phyloP scores from a whole-genome alignment of 1,140 invertebrate genomes.

The Xylocopa sonorina region DNA sequence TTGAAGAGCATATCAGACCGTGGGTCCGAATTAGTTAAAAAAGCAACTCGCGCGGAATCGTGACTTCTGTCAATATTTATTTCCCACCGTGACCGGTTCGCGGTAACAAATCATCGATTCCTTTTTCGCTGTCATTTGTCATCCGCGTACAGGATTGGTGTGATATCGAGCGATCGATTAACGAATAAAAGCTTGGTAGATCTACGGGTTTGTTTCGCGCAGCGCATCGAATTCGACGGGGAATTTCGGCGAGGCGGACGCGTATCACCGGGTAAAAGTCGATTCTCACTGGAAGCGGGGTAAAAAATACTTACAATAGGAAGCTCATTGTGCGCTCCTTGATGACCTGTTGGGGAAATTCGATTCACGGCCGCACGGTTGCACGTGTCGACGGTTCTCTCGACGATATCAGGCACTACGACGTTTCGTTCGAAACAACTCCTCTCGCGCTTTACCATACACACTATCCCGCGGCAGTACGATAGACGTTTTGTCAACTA shows the following conservation, averaged over 20 bases:
- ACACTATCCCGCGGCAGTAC: conserved; percentile 22
- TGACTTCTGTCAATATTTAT: conserved; percentile 36
- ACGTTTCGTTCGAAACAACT: conserved; percentile 2
- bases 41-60: not conserved
- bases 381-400: conserved; percentile 31
- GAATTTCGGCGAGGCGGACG: not conserved
- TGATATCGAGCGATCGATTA: not conserved
- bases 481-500: conserved; percentile 59
- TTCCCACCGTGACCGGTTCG: not conserved
- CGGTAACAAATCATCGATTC: conserved; percentile 8
- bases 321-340: conserved; percentile 70
- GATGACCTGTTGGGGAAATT: conserved; percentile 53
- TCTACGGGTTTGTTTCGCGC: no score
- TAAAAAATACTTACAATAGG: conserved; percentile 70
- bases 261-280: not conserved
- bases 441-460: conserved; percentile 20
- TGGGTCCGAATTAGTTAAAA: conserved; percentile 15
- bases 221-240: not conserved
- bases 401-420: conserved; percentile 24
- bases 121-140: conserved; percentile 33
- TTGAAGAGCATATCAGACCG: not conserved
- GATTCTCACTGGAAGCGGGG: conserved; percentile 5
- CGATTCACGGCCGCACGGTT: conserved; percentile 18
- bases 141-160: no score
- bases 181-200: not conserved